A percentile compares a stretch with the other conserved stretches of the same genome.
phyloP scores from a whole-genome alignment of 2,113 vertebrate species.

The Cephalopterus ornatus region DNA sequence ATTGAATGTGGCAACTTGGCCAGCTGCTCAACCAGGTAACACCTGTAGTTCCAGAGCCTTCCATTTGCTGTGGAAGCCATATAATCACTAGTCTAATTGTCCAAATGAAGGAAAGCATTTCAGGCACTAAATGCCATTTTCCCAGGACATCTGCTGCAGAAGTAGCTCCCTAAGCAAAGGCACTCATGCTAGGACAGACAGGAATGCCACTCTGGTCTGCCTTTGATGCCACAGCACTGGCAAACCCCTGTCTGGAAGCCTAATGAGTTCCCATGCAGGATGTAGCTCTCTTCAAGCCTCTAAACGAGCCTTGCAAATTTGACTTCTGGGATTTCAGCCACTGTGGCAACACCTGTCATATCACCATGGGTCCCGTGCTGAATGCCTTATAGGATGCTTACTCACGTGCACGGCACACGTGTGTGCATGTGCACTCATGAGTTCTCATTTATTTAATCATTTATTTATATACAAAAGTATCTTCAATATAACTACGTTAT shows the following conservation, averaged over 20 bases:
- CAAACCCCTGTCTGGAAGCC: not conserved
- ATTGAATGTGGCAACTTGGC: not conserved
- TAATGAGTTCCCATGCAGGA: not conserved
- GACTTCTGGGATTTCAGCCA: not conserved
- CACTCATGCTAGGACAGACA: too few species aligned
- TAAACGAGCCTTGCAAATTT: not conserved
- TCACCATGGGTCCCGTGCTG: fast-evolving
- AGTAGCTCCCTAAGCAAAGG: not conserved
- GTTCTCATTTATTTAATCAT: not conserved
- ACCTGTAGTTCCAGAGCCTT: not conserved
- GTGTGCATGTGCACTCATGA: not conserved
- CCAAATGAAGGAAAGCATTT: not conserved
- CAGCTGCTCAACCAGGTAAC: not conserved
- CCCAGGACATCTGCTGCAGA: not conserved
- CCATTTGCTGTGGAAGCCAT: not conserved
- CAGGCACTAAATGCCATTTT: not conserved
- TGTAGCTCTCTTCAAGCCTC: not conserved
- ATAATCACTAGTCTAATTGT: not conserved
- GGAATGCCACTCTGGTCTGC: not conserved
- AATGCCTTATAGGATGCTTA: not conserved
- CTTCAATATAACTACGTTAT: not conserved
- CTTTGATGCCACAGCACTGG: not conserved
- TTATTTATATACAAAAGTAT: not conserved
- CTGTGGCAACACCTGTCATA: not conserved
- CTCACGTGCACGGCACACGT: fast-evolving